Evolutionary conservation across 2,888 invertebrate species (phyloP), one percentile per base, ranked within the genome.

Genomic region (Orthosia gothica): DNA sequence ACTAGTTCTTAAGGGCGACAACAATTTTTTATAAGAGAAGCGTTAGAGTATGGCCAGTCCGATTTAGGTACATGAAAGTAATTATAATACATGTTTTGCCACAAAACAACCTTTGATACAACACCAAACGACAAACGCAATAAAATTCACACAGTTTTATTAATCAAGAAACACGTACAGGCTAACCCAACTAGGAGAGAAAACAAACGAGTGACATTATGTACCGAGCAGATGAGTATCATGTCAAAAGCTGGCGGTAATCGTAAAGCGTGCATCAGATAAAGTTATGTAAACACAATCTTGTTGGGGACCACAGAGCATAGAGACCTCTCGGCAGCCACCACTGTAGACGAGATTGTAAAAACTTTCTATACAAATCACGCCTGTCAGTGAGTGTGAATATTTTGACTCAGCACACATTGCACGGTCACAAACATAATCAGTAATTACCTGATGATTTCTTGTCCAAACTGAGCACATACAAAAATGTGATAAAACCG

Each of bases 201-300:
- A 79, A 86, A 84, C 78, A 76, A 72, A 80, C 85, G 58, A 61
- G 83, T 66, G 59, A 62, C 47, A 61, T 79, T 76, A 85, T 74
- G 74, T 67, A 32, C 59, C 23, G 32, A 64, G 70, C 74, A 54
- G 87, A 86, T 86, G 87, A 87, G 77, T 82, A 86, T 87, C 86
- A 63, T 76, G 83, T 81, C 88, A 81, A 83, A 86, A 74, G 76
- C 49, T 5, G 18, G 55, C 55, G 64, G 64, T 84, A 82, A 88
- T 78, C 85, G 67, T 88, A 78, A 87, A 87, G 78, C 84, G 81
- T 84, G 79, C 65, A 87, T 86, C 86, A 67, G 88, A 86, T 87
- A 80, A 86, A 65, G 82, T 87, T 86, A 87, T 86, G 84, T 84
- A 87, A 87, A 86, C 88, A 87, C 76, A 85, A 87, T 87, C 85